A percentile compares a stretch with the other conserved stretches of the same genome.
Conservation (phyloP, 2,797 vertebrate genomes). For the Tangara arthus region DNA sequence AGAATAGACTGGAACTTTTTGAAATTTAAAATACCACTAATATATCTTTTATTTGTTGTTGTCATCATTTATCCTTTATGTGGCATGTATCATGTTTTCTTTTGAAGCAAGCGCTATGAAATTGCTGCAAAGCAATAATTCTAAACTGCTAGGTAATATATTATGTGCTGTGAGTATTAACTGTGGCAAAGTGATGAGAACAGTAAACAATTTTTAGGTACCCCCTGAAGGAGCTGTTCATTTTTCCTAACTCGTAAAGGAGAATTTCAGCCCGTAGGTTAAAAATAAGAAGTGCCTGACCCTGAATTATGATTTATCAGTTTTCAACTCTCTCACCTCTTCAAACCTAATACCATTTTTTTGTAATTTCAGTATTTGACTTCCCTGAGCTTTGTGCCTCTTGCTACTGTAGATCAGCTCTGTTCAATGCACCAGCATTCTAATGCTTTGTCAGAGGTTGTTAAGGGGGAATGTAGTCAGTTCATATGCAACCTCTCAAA, state of each 20-base stretch:
- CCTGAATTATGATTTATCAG: slow-evolving; percentile 44
- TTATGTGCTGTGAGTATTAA: slow-evolving; percentile 46
- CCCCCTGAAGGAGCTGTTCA: slow-evolving; percentile 30
- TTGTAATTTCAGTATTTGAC: slow-evolving; percentile 4
- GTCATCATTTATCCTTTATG: slow-evolving; percentile 19
- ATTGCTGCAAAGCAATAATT: slow-evolving; percentile 60
- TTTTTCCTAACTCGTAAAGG: slow-evolving; percentile 47
- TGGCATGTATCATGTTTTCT: slow-evolving; percentile 44
- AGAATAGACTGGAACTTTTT: not conserved
- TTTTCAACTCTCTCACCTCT: slow-evolving; percentile 9
- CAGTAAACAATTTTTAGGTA: slow-evolving; percentile 60
- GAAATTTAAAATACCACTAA: not conserved
- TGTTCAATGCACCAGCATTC: not conserved
- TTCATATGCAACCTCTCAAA: not conserved
- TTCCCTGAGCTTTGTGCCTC: not conserved
- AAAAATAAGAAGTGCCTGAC: slow-evolving; percentile 44
- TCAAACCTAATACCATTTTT: not conserved
- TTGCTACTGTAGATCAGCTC: not conserved
- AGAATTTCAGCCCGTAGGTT: slow-evolving; percentile 19
- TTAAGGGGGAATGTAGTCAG: not conserved
- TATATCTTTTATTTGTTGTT: slow-evolving; percentile 6
- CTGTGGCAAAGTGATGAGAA: slow-evolving; percentile 59
- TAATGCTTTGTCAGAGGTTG: slow-evolving; percentile 1
- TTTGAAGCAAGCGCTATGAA: slow-evolving; percentile 47
- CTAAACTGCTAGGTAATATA: slow-evolving; percentile 50